phyloP scores from a whole-genome alignment of 92 coral and sea anemone genomes.

The Bergia sp. region DNA sequence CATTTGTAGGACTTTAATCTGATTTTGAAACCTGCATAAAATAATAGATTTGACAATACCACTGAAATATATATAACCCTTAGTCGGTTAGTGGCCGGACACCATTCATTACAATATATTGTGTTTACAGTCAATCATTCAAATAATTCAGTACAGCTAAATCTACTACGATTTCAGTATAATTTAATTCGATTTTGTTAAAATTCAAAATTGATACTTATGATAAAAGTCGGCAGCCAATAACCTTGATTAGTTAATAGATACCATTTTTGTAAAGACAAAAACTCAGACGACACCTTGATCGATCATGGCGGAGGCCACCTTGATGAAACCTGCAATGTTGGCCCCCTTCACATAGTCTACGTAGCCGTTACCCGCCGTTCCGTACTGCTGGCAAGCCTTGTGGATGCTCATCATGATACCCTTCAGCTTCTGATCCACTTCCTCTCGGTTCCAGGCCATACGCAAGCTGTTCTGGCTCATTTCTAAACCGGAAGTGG shows the following conservation, averaged over 20 bases:
- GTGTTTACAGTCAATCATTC: background rate
- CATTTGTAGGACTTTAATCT: no score
- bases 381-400: slow-evolving; percentile 76
- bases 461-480: slow-evolving; percentile 86
- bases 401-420: slow-evolving; percentile 59
- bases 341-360: slow-evolving; percentile 90
- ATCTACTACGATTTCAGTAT: background rate
- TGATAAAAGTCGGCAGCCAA: background rate
- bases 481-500: slow-evolving; percentile 91
- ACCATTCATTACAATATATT: no score
- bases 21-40: no score
- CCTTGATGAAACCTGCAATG: slow-evolving; percentile 87
- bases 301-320: slow-evolving; percentile 84
- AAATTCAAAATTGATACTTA: background rate
- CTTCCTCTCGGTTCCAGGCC: slow-evolving; percentile 80
- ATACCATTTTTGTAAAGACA: background rate
- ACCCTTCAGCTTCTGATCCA: slow-evolving; percentile 68
- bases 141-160: background rate
- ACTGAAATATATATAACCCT: no score
- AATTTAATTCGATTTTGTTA: background rate
- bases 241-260: background rate
- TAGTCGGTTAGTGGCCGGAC: no score
- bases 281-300: slow-evolving; percentile 70
- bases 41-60: no score
- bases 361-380: slow-evolving; percentile 63